phyloP scores from a whole-genome alignment of 2,888 invertebrate species.

The Scaeva pyrastri region DNA sequence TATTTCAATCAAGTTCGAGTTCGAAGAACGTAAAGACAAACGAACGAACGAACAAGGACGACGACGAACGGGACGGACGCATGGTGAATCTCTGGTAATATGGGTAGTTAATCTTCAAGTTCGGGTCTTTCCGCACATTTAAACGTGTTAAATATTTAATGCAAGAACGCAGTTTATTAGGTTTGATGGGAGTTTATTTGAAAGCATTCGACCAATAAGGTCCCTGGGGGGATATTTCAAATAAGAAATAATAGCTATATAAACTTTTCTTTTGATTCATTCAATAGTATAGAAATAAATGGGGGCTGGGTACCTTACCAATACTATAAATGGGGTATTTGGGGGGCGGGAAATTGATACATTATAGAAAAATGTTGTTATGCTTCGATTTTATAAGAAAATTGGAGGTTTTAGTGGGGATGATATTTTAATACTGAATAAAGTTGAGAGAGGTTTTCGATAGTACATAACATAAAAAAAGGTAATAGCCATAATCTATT shows the following conservation, averaged over 20 bases:
- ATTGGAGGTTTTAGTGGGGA: too few relatives aligned
- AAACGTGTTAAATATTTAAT: slow-evolving; percentile 65
- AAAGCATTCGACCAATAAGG: slow-evolving; percentile 20
- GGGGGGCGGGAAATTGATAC: not conserved
- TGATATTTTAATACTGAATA: too few relatives aligned
- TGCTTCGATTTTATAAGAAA: too few relatives aligned
- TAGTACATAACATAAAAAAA: too few relatives aligned
- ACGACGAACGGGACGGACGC: too few relatives aligned
- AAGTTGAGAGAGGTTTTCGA: too few relatives aligned
- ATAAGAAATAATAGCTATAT: slow-evolving; percentile 31
- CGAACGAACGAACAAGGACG: not conserved
- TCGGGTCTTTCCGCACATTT: slow-evolving; percentile 55
- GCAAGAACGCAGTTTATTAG: slow-evolving; percentile 52
- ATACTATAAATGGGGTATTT: too few relatives aligned
- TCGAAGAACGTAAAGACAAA: too few relatives aligned
- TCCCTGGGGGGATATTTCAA: slow-evolving; percentile 20
- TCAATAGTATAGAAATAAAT: not conserved
- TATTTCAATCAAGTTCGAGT: slow-evolving; percentile 62
- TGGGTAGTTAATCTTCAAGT: slow-evolving; percentile 42
- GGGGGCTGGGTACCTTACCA: too few relatives aligned
- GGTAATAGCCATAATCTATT: too few relatives aligned
- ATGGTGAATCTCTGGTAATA: not conserved
- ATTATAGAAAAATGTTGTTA: too few relatives aligned
- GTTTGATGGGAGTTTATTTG: slow-evolving; percentile 54
- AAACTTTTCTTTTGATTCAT: slow-evolving; percentile 32